phyloP scores from a whole-genome alignment of 1,140 invertebrate genomes.

The Drosophila teissieri region DNA sequence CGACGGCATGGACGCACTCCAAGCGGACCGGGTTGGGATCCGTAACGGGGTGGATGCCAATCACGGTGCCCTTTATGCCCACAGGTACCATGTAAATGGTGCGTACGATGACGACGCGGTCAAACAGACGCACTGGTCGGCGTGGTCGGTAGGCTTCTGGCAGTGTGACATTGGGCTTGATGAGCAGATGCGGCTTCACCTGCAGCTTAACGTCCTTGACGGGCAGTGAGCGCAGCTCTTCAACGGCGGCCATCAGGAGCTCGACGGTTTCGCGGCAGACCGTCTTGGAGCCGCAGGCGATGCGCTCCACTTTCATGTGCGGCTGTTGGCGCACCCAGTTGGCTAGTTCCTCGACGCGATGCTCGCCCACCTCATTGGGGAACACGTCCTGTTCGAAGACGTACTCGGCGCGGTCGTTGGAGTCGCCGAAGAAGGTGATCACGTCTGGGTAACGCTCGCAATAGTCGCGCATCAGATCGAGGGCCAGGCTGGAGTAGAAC shows the following conservation, averaged over 20 bases:
- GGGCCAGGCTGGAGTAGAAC: constrained; percentile 92
- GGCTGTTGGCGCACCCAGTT: constrained; percentile 90
- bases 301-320: constrained; percentile 86
- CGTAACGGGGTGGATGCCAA: constrained; percentile 87
- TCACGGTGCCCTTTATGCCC: constrained; percentile 92
- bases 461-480: constrained; percentile 88
- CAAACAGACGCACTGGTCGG: constrained; percentile 90
- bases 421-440: constrained; percentile 87
- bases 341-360: constrained; percentile 86
- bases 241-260: constrained; percentile 87
- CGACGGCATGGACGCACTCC: constrained; percentile 69
- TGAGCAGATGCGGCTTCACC: constrained; percentile 92
- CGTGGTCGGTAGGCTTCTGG: constrained; percentile 61
- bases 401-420: constrained; percentile 86
- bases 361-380: constrained; percentile 77
- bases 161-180: constrained; percentile 86
- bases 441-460: constrained; percentile 90
- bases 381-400: constrained; percentile 88
- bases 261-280: constrained; percentile 89
- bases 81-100: constrained; percentile 90
- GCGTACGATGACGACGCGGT: constrained; percentile 92
- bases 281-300: constrained; percentile 88
- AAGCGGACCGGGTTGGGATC: constrained; percentile 80
- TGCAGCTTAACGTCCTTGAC: constrained; percentile 88
- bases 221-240: constrained; percentile 84